phyloP scores from a whole-genome alignment of 2,888 invertebrate genomes.

The Agonopterix arenella region DNA sequence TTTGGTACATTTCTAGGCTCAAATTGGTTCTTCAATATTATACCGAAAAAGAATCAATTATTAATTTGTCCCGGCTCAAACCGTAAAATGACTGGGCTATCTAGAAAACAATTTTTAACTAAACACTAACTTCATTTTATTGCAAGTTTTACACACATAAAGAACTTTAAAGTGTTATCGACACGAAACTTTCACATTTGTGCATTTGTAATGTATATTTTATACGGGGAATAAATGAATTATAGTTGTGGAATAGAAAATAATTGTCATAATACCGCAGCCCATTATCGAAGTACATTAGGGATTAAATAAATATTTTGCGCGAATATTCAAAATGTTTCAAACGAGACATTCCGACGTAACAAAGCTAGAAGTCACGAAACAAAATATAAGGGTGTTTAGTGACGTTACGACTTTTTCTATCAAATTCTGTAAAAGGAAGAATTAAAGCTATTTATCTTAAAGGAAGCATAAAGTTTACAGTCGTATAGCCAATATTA shows the following conservation, averaged over 20 bases:
- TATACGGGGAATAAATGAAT: too few species aligned
- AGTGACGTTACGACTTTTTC: not conserved
- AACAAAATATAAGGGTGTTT: constrained; percentile 34
- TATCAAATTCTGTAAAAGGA: too few species aligned
- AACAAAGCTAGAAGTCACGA: constrained; percentile 64
- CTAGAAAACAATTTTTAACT: constrained; percentile 15
- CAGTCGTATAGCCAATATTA: too few species aligned
- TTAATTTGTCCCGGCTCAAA: too few species aligned
- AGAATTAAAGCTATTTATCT: too few species aligned
- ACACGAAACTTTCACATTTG: constrained; percentile 3
- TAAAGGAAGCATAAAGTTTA: too few species aligned
- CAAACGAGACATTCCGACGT: constrained; percentile 54
- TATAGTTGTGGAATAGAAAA: not conserved
- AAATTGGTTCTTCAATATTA: too few species aligned
- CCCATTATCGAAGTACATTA: constrained; percentile 41
- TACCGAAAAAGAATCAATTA: too few species aligned
- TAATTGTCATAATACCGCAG: constrained; percentile 29
- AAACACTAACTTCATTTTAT: constrained; percentile 17
- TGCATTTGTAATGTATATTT: not conserved
- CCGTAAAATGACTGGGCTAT: too few species aligned
- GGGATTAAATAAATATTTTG: constrained; percentile 53
- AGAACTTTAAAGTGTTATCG: constrained; percentile 1
- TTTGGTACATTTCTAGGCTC: too few species aligned
- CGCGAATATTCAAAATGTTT: constrained; percentile 64
- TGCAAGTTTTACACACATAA: constrained; percentile 2